These are phyloP conservation scores for Druon quercuslanigerum DNA, from an alignment of 1,140 invertebrate genomes.

Conservation along the genomic window DNA sequence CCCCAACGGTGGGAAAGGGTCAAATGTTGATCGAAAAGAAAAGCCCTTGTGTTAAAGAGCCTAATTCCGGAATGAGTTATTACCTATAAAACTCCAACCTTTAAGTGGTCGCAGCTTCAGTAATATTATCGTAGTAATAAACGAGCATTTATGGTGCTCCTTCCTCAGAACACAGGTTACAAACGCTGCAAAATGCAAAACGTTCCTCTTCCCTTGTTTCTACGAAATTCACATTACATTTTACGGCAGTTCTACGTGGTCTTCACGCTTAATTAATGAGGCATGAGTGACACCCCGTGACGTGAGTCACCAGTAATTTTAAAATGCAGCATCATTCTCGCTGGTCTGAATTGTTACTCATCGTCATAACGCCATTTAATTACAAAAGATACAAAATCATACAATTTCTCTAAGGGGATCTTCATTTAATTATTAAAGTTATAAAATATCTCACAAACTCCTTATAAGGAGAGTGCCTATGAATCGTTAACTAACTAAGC, in stretches of 20 bases:
- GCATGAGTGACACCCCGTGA: conserved; percentile 13
- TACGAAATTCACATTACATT: conserved; percentile 51
- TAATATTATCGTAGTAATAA: conserved; percentile 70
- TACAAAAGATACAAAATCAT: no score
- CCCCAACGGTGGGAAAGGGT: conserved; percentile 16
- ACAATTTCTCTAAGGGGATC: no score
- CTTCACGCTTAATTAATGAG: conserved; percentile 53
- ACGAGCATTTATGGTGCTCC: conserved; percentile 68
- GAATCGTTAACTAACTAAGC: no score
- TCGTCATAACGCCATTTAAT: no score
- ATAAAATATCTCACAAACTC: no score
- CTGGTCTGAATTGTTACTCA: no score
- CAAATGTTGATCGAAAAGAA: conserved; percentile 63
- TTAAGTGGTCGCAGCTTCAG: conserved; percentile 62
- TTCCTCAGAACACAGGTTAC: conserved; percentile 47
- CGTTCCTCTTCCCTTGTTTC: conserved; percentile 47
- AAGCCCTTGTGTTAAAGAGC: conserved; percentile 66
- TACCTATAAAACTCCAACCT: conserved; percentile 67
- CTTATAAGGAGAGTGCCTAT: no score
- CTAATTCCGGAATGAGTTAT: conserved; percentile 69
- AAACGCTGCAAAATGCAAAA: conserved; percentile 39
- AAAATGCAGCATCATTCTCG: no score
- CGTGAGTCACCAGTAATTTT: no score
- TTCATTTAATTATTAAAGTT: no score
- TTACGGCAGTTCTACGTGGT: conserved; percentile 52